Base-by-base conservation (phyloP, 2,888 invertebrate species). In the Chalcis sispes region DNA sequence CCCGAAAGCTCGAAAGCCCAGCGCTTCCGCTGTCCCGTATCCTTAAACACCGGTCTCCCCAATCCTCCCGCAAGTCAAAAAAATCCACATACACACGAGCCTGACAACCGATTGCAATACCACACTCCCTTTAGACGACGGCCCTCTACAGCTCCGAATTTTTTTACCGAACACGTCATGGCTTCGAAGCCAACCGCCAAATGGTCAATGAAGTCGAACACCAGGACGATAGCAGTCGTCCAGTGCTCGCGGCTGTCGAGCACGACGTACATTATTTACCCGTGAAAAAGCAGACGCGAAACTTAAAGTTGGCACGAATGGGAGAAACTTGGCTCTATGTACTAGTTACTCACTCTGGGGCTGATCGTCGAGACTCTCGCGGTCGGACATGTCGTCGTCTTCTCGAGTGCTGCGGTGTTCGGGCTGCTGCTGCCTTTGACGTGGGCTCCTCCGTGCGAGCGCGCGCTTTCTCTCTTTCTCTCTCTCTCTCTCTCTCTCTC, bases 321-420 rank as follows among this genome's bases (percentile, higher is more conserved):
- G 36, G 52, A 36, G 20, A 36, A 40, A 10, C n/a, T n/a, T n/a
- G n/a, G n/a, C n/a, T n/a, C n/a, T n/a, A n/a, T n/a, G n/a, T n/a
- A n/a, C n/a, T n/a, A 3, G 48, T 18, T 73, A 76, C 88, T 88
- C 85, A 88, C 88, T 88, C 86, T 87, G 88, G 81, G 86, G 86
- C 83, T 88, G 88, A 81, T 88, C 88, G 84, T 88, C 88, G 83
- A 88, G 86, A 83, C 88, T 88, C 84, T 88, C 88, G 82, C 86
- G 88, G 85, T 88, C 88, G 82, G 88, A 88, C 88, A 88, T 88
- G 85, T 40, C 65, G 58, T 23, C 48, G 54, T 25, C 50, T 61
- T n/a, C 8, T 59, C 54, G n/a, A n/a, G n/a, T 25, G 69, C 27
- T 50, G 25, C 25, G n/a, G 46, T 13, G 58, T 50, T 15, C 42